Percentiles rank a stretch among this genome's conserved stretches.
These are phyloP conservation scores for Ceratoteleas bidentatus DNA, from an alignment of 1,140 invertebrate species.

Conservation along the genomic window DNA sequence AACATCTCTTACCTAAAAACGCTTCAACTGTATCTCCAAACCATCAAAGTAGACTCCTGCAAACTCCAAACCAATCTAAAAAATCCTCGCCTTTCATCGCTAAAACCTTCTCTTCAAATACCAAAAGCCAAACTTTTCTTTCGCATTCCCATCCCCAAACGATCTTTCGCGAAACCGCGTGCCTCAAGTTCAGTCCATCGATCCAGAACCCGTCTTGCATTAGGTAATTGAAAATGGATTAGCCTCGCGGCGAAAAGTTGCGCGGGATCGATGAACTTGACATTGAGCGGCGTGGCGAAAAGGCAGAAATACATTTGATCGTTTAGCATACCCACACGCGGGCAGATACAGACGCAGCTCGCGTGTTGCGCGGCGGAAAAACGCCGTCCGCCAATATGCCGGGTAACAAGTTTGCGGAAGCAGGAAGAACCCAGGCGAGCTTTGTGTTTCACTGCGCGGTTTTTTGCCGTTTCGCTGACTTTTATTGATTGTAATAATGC, in stretches of 20 bases:
- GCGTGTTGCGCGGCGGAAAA: constrained; percentile 14
- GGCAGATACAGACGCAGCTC: constrained; percentile 2
- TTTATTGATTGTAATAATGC: constrained; percentile 53
- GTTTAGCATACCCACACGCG: constrained; percentile 24
- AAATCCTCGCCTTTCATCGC: too few relatives aligned
- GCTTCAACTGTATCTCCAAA: too few relatives aligned
- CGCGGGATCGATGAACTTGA: constrained; percentile 34
- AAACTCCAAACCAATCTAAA: too few relatives aligned
- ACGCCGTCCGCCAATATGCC: constrained; percentile 6
- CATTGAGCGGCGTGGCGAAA: constrained; percentile 10
- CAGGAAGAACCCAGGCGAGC: constrained; percentile 6
- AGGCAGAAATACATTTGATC: constrained; percentile 26
- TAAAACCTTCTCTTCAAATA: too few relatives aligned
- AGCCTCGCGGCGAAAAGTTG: not conserved
- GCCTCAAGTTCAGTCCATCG: not conserved
- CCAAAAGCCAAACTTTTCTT: too few relatives aligned
- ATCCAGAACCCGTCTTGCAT: not conserved
- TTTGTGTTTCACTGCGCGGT: constrained; percentile 13
- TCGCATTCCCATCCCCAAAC: too few relatives aligned
- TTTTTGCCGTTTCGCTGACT: constrained; percentile 22
- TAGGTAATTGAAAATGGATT: constrained; percentile 8
- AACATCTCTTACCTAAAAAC: too few relatives aligned
- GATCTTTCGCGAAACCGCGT: not conserved
- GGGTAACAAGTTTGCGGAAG: constrained; percentile 30
- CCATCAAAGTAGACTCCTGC: too few relatives aligned